Evolutionary conservation across 2,113 vertebrate species (phyloP), one percentile per base, ranked within the genome.

Genomic region (Delphinapterus leucas): DNA sequence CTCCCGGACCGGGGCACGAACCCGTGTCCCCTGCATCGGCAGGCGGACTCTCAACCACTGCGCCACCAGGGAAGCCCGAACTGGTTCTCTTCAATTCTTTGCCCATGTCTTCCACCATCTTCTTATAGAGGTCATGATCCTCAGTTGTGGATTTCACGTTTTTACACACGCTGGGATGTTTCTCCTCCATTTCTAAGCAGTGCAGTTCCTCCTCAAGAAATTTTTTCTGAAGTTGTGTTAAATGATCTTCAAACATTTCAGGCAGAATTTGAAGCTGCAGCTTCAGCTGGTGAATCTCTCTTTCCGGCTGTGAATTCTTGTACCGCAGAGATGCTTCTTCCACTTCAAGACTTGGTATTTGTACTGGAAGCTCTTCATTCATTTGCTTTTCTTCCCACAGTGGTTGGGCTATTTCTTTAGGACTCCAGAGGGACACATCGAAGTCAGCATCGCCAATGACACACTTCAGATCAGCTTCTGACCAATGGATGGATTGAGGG

Each of bases 401-500:
- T 21, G 5, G 17, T 26, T 25, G 33, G 31, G 23, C 23, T 14
- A 3, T 33, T 8, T 87, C 82, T 65, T 77, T 23, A 14, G 36
- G 65, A 18, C 55, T 20, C 38, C 28, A 14, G 26, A 36, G 49
- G 74, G 44, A 44, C 65, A 31, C 8, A 8, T 10, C 13, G 33
- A 33, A 31, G 53, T 28, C 55, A 28, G 12, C 44, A 23, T 28
- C 28, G 5, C 31, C 21, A 2, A 15, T 4, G 49, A 61, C 9
- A 28, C 8, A 60, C 58, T 81, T 85, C 81, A 15, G 6, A 44
- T 31, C 53, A 6, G 26, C n/a, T 65, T 33, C 44, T 49, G 68
- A 44, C 11, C 0, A 4, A 26, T 0, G 4, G 18, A 0, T 0
- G 0, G 26, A 17, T 33, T 2, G 33, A 47, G 1, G 14, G 1